A percentile compares a stretch with the other conserved stretches of the same genome.
Evolutionary conservation across 2,888 invertebrate genomes (phyloP).

Genomic region (Linhomoeus sp.): DNA sequence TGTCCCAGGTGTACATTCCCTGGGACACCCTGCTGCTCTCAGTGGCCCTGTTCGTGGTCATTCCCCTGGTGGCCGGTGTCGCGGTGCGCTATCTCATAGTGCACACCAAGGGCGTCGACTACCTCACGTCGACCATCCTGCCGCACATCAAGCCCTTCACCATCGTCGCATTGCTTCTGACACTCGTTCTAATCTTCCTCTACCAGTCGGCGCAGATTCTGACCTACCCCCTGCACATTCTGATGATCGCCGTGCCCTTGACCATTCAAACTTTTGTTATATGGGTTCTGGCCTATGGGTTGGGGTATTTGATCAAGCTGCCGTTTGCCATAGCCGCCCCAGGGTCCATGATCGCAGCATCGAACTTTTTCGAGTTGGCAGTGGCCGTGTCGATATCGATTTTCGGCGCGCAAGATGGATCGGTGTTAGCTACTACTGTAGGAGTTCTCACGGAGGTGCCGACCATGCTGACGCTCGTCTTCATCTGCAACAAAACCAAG

Average conservation of each 20-base stretch:
- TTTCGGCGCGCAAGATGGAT: background rate
- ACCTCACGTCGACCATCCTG: background rate
- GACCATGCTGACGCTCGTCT: background rate
- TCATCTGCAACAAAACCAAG: background rate
- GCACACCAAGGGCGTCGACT: background rate
- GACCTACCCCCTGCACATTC: background rate
- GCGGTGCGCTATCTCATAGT: background rate
- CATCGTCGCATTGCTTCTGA: background rate
- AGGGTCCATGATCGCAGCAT: background rate
- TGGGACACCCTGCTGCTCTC: constrained; percentile 1
- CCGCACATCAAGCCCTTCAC: background rate
- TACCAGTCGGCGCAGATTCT: background rate
- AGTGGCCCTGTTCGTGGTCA: background rate
- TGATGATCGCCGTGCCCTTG: background rate
- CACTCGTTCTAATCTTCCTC: background rate
- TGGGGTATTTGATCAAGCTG: background rate
- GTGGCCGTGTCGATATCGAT: background rate
- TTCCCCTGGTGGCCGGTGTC: background rate
- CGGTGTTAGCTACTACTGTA: background rate
- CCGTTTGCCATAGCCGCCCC: background rate
- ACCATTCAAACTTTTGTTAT: background rate
- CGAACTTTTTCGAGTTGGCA: constrained; percentile 1
- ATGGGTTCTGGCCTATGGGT: background rate
- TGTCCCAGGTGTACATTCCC: background rate
- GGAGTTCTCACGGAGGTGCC: constrained; percentile 1